Evolutionary conservation across 2,113 vertebrate genomes (phyloP), one percentile per base, ranked within the genome.

Genomic region (Arvicanthis niloticus): DNA sequence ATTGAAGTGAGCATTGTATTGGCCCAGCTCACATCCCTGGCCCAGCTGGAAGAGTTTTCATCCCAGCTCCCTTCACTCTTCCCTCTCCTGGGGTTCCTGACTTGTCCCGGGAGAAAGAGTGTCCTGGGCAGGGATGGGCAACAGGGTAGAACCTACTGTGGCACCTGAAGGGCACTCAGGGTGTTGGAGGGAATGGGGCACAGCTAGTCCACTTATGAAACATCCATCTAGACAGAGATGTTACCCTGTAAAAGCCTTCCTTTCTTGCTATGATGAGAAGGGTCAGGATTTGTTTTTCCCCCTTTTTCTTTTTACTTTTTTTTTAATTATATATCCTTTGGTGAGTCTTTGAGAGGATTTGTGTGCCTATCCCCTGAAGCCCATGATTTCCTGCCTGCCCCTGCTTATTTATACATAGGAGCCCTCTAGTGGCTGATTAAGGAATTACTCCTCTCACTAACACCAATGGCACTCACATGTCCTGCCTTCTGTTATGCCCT

Each of bases 351-450:
- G 22, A 13, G 40, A 42, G 11, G 9, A 13, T 73, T 77, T 48
- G 26, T 34, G 16, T 15, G 56, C 5, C 56, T 29, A 4, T 65
- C 26, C 48, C 91, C 34, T n/a, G 9, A 5, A 11, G 45, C 1
- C 17, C 4, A 4, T 5, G 34, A 31, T 62, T 40, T 24, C 48
- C 75, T n/a, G 16, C 19, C 40, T 62, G 37, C 26, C 0, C 62
- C n/a, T 16, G 75, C 77, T 90, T 80, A 34, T 31, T 77, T 76
- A 53, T 82, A 1, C 93, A 10, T 11, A 21, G 85, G 89, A 34
- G 96, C 91, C 96, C 89, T 51, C 97, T 96, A 56, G 95, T 91
- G 96, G 95, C 24, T 22, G 2, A n/a, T 7, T n/a, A 26, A 22
- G 82, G 48, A 34, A 72, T 42, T 13, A 92, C 67, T 7, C 7